Evolutionary conservation across 2,113 vertebrate genomes (phyloP).

Genomic region (Petromus typicus): DNA sequence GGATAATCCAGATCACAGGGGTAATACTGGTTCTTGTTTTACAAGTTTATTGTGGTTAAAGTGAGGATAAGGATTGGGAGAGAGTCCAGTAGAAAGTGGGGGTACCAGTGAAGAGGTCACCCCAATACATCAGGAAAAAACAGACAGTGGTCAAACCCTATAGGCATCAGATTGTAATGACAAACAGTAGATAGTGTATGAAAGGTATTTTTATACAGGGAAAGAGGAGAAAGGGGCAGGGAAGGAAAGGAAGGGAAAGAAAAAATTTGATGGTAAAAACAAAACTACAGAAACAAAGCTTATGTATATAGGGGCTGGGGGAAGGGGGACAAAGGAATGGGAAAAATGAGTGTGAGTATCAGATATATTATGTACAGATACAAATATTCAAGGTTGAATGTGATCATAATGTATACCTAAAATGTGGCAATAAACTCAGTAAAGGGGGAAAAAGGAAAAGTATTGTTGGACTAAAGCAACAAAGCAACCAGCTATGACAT

Average conservation of each 20-base stretch:
- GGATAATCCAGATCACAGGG: background rate
- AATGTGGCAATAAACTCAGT: too few relatives aligned
- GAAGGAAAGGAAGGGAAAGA: too few relatives aligned
- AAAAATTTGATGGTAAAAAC: too few relatives aligned
- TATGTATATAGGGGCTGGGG: too few relatives aligned
- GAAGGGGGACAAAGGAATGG: too few relatives aligned
- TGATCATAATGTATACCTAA: too few relatives aligned
- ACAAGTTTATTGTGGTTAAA: constrained; percentile 23
- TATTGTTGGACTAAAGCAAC: background rate
- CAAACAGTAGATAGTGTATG: background rate
- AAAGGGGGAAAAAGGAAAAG: too few relatives aligned
- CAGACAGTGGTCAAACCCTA: background rate
- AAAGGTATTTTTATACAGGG: background rate
- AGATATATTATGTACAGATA: too few relatives aligned
- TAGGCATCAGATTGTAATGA: background rate
- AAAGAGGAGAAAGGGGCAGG: too few relatives aligned
- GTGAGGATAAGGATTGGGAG: background rate
- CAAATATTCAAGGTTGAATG: too few relatives aligned
- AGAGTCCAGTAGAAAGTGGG: background rate
- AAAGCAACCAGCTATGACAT: background rate
- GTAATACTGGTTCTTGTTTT: background rate
- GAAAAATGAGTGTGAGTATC: too few relatives aligned
- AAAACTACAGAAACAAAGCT: too few relatives aligned
- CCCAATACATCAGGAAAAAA: background rate
- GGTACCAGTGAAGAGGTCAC: background rate